A percentile compares a stretch with the other conserved stretches of the same genome.
Evolutionary conservation across 2,797 vertebrate genomes (phyloP).

Genomic region (Pachyuromys duprasi): DNA sequence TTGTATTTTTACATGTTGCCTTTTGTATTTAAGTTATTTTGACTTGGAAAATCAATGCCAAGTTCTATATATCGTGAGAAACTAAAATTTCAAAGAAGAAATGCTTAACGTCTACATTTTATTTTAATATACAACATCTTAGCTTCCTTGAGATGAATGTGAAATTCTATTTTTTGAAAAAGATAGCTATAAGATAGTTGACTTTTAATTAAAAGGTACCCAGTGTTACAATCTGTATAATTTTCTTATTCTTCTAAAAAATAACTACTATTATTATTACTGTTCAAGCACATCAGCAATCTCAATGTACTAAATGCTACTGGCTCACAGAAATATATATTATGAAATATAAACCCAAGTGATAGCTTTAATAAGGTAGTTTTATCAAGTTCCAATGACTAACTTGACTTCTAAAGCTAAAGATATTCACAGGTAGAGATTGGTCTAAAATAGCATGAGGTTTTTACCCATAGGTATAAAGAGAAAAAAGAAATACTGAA

Average conservation of each 20-base stretch:
- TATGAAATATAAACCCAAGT: background rate
- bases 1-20: background rate
- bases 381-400: background rate
- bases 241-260: background rate
- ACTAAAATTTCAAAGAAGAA: background rate
- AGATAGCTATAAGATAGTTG: background rate
- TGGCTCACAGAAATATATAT: background rate
- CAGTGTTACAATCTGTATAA: background rate
- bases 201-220: background rate
- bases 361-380: background rate
- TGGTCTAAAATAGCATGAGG: background rate
- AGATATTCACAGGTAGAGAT: background rate
- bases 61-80: background rate
- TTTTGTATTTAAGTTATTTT: background rate
- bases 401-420: slow-evolving; percentile 1
- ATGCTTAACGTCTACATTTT: background rate
- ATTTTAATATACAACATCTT: background rate
- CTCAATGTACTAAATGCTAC: background rate
- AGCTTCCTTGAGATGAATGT: background rate
- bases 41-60: background rate
- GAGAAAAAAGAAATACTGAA: background rate
- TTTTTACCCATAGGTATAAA: background rate
- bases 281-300: background rate
- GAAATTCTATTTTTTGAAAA: background rate
- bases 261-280: too few species aligned